These are phyloP conservation scores for Dione vanillae DNA, from an alignment of 2,888 invertebrate species.

Conservation along the genomic window DNA sequence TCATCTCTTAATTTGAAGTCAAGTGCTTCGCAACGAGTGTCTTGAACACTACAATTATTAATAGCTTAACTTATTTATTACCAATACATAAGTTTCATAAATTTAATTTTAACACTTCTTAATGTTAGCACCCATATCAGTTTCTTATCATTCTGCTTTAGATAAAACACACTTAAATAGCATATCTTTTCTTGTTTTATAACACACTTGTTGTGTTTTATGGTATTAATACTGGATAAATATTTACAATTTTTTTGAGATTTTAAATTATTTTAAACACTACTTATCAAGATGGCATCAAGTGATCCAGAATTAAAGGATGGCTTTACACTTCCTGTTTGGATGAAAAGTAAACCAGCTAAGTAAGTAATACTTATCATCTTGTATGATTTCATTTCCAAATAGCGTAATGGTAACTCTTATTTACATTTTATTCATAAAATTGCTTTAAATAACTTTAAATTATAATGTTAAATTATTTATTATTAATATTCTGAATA, in stretches of 20 bases:
- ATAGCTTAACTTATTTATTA: slow-evolving; percentile 38
- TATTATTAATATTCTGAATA: not conserved
- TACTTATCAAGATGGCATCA: slow-evolving; percentile 66
- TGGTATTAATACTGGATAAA: slow-evolving; percentile 43
- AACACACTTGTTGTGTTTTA: slow-evolving; percentile 55
- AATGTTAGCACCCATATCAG: slow-evolving; percentile 63
- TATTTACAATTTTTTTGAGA: slow-evolving; percentile 27
- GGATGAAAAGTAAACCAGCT: slow-evolving; percentile 89
- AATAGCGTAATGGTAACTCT: too few species aligned
- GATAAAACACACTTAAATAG: slow-evolving; percentile 60
- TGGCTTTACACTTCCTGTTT: slow-evolving; percentile 87
- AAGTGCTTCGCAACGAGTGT: slow-evolving; percentile 70
- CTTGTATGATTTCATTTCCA: too few species aligned
- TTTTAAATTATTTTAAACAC: slow-evolving; percentile 30
- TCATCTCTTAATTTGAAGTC: slow-evolving; percentile 64
- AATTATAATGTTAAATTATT: not conserved
- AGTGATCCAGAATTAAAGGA: slow-evolving; percentile 85
- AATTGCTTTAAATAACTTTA: too few species aligned
- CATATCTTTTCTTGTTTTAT: slow-evolving; percentile 57
- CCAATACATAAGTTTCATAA: slow-evolving; percentile 47
- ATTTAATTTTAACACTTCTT: slow-evolving; percentile 46
- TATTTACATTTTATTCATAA: too few species aligned
- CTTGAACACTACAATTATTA: slow-evolving; percentile 58
- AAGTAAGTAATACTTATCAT: slow-evolving; percentile 65
- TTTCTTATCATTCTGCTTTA: slow-evolving; percentile 81